Evolutionary conservation across 2,888 invertebrate genomes (phyloP), one percentile per base, ranked within the genome.

Genomic region (Seira sanloemensis): DNA sequence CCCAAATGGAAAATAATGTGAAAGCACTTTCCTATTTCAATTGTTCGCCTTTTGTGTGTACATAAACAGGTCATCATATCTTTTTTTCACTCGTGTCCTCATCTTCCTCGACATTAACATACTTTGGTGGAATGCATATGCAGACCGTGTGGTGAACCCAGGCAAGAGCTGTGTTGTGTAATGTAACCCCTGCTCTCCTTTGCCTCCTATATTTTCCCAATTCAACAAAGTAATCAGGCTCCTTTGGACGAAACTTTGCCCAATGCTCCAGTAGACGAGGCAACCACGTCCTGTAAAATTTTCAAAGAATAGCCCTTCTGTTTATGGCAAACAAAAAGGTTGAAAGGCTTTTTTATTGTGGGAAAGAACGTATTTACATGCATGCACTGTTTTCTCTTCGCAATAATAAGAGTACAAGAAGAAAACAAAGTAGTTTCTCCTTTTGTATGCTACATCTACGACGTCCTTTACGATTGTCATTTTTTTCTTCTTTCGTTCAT

Each of bases 51-150:
- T 25, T 25, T 27, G 27, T 27, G 69, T 19, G 24, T 77, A 50
- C 72, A 77, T 50, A 50, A 77, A 62, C 82, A 77, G 82, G 82
- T 83, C 77, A 73, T 66, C 73, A 83, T 66, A 65, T 82, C 67
- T 66, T 65, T 46, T 23, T 23, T 58, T 12, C 4, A 37, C 37
- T 37, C 37, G 5, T 37, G 37, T 37, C 37, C 37, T 50, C 50
- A 50, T 50, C 2, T 50, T 50, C 2, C 50, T 50, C 50, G 16
- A 50, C 50, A 50, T 16, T 7, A 2, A 50, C 50, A 50, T 16
- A 50, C 50, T 37, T 37, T 12, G 37, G 4, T 37, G 4, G 5
- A 37, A 37, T 37, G 5, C 37, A n/a, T n/a, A n/a, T n/a, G n/a
- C n/a, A n/a, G n/a, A n/a, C n/a, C n/a, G n/a, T n/a, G n/a, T n/a